These are phyloP conservation scores for Microtus montanus DNA, from an alignment of 2,113 vertebrate species.

Conservation along the genomic window DNA sequence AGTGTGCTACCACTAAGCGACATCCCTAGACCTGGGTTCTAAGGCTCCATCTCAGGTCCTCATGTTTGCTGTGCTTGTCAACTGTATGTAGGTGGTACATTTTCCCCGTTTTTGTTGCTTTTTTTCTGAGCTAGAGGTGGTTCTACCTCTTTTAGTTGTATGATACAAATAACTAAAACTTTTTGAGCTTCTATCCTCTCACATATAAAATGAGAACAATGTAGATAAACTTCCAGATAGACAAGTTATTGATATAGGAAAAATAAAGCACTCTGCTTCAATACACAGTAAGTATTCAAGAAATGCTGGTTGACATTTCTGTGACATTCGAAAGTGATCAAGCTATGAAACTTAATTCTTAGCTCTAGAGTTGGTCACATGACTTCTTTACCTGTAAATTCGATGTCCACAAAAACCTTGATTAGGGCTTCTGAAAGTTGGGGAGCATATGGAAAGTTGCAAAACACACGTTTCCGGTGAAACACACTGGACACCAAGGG, in stretches of 20 bases:
- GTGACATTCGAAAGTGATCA: not conserved
- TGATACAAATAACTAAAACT: not conserved
- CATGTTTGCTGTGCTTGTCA: too few species aligned
- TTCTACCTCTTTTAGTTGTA: constrained; percentile 14
- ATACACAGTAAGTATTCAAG: not conserved
- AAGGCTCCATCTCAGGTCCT: not conserved
- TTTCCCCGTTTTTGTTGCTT: not conserved
- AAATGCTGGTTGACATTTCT: not conserved
- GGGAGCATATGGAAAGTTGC: constrained; percentile 90
- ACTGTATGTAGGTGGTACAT: not conserved
- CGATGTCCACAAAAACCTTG: constrained; percentile 98
- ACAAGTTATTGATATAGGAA: not conserved
- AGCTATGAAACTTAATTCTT: not conserved
- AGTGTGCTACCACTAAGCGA: not conserved
- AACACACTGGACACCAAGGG: constrained; percentile 91
- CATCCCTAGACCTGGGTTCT: not conserved
- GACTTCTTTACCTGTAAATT: constrained; percentile 91
- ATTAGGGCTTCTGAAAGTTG: constrained; percentile 96
- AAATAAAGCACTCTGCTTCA: constrained; percentile 4
- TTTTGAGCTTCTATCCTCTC: not conserved
- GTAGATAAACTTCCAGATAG: constrained; percentile 7
- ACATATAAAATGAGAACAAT: not conserved
- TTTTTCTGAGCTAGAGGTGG: not conserved
- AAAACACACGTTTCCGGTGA: constrained; percentile 95
- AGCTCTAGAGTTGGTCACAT: not conserved